phyloP scores from a whole-genome alignment of 1,140 invertebrate species.

The Zaprionus gabonicus region DNA sequence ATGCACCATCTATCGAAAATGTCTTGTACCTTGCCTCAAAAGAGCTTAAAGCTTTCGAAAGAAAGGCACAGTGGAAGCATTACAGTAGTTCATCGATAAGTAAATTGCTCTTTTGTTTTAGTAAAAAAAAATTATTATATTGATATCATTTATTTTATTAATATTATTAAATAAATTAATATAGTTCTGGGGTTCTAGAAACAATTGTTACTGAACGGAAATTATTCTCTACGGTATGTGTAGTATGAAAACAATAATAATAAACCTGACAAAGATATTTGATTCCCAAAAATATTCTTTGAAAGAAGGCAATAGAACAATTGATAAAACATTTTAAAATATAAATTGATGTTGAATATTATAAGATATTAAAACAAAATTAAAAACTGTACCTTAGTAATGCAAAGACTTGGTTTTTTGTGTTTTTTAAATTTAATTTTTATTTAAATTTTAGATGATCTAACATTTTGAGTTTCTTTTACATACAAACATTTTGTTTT shows the following conservation, averaged over 20 bases:
- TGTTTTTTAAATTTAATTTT: constrained; percentile 72
- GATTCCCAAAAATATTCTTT: too few species aligned
- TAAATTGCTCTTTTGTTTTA: too few species aligned
- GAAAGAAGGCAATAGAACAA: neutral
- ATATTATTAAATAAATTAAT: too few species aligned
- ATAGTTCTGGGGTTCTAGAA: too few species aligned
- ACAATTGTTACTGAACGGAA: too few species aligned
- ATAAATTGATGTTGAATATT: constrained; percentile 9
- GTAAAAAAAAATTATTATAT: too few species aligned
- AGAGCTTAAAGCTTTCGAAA: neutral
- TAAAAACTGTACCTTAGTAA: neutral
- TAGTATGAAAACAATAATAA: neutral
- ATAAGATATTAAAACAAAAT: neutral
- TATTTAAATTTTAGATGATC: constrained; percentile 84
- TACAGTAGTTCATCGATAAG: too few species aligned
- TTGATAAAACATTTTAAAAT: neutral
- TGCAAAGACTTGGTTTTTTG: neutral
- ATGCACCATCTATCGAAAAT: neutral
- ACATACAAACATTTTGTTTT: constrained; percentile 80
- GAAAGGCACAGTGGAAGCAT: too few species aligned
- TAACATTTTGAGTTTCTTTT: constrained; percentile 83
- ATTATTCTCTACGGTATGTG: neutral
- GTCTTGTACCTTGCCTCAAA: neutral
- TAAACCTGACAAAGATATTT: too few species aligned
- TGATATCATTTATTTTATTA: too few species aligned